phyloP scores from a whole-genome alignment of 2,797 vertebrate species.

The Pelobates cultripes region DNA sequence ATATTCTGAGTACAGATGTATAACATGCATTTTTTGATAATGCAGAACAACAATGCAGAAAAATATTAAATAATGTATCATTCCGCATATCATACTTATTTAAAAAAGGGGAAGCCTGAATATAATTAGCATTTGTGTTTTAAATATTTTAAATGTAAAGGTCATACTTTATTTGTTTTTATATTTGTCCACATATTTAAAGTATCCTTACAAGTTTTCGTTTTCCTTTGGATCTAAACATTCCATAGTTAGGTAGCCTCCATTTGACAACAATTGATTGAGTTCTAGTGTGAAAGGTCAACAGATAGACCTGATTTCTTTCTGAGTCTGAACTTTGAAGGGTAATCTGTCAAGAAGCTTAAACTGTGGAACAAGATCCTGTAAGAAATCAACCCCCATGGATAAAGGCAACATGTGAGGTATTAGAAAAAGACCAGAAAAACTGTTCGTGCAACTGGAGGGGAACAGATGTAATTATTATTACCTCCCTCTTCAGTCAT shows the following conservation, averaged over 20 bases:
- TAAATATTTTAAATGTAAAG: no score
- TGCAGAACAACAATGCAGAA: no score
- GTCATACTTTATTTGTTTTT: no score
- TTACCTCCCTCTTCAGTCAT: constrained; percentile 4
- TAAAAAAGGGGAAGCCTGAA: no score
- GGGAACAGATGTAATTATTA: constrained; percentile 32
- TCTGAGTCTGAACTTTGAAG: constrained; percentile 19
- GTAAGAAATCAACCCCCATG: constrained; percentile 52
- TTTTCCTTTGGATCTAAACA: background rate
- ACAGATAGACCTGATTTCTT: constrained; percentile 29
- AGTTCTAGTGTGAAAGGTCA: constrained; percentile 42
- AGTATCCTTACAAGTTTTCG: background rate
- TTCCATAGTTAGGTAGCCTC: constrained; percentile 5
- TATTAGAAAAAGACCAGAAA: constrained; percentile 39
- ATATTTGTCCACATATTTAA: background rate
- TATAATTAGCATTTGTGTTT: no score
- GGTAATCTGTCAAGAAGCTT: constrained; percentile 51
- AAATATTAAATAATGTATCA: no score
- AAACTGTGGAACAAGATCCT: constrained; percentile 50
- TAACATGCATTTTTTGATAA: no score
- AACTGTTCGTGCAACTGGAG: constrained; percentile 38
- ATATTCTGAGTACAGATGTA: no score
- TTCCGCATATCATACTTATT: no score
- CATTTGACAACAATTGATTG: constrained; percentile 31
- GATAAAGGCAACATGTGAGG: constrained; percentile 49